phyloP scores from a whole-genome alignment of 2,113 vertebrate genomes.

The Xenopus laevis region DNA sequence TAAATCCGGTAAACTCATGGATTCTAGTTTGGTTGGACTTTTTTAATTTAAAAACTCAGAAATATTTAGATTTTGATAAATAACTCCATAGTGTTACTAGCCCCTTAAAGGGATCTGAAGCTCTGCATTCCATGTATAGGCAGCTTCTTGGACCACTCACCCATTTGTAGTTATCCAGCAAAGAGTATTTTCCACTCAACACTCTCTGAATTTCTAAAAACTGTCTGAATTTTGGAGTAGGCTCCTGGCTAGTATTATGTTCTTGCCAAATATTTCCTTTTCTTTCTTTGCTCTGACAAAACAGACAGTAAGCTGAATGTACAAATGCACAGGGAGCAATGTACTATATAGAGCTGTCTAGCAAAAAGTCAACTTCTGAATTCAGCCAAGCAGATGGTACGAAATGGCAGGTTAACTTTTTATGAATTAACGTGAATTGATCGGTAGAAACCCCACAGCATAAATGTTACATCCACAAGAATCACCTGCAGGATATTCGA shows the following conservation, averaged over 20 bases:
- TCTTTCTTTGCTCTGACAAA: neutral
- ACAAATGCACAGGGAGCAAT: neutral
- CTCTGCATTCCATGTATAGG: no score
- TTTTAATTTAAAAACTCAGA: no score
- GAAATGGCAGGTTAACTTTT: conserved; percentile 23
- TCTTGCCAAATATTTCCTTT: neutral
- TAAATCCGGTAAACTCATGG: no score
- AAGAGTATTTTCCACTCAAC: no score
- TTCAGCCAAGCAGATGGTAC: conserved; percentile 7
- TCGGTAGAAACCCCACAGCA: neutral
- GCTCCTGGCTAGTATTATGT: neutral
- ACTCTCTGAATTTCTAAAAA: no score
- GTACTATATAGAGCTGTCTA: neutral
- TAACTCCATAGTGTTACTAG: neutral
- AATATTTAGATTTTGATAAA: no score
- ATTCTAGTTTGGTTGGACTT: no score
- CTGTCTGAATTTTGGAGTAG: no score
- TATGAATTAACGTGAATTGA: conserved; percentile 20
- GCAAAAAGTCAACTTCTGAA: neutral
- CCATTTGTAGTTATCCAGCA: no score
- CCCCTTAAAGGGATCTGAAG: no score
- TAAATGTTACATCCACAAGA: neutral
- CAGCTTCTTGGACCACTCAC: no score
- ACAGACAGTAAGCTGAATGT: neutral
- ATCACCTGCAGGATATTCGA: no score